Evolutionary conservation across 2,888 invertebrate species (phyloP).

Genomic region (Dorcus parallelipipedus): DNA sequence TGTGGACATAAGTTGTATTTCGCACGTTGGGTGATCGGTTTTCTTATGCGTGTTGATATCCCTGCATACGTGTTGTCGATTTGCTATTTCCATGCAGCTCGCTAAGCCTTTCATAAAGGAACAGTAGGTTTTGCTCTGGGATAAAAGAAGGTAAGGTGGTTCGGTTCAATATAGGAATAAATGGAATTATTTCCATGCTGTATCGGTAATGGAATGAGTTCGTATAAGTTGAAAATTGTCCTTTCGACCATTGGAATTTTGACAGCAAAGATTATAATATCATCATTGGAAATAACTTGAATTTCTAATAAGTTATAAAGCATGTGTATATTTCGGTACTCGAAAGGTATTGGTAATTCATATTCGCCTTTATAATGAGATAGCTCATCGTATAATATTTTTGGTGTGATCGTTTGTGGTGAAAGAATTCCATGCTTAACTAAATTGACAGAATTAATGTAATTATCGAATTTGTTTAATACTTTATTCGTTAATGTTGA

Average conservation of each 20-base stretch:
- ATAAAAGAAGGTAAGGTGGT: background rate
- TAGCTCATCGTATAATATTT: conserved; percentile 14
- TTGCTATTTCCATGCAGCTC: background rate
- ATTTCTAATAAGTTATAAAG: background rate
- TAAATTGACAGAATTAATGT: conserved; percentile 19
- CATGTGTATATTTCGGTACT: no score
- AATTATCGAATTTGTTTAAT: conserved; percentile 13
- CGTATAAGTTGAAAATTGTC: conserved; percentile 12
- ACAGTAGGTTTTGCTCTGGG: conserved; percentile 1
- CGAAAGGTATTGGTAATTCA: background rate
- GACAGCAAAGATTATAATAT: conserved; percentile 18
- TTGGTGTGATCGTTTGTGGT: conserved; percentile 18
- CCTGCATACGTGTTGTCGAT: background rate
- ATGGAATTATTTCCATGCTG: conserved; percentile 13
- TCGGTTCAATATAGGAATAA: conserved; percentile 5
- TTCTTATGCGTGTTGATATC: background rate
- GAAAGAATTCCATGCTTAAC: conserved; percentile 20
- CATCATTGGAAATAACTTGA: background rate
- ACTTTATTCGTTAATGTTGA: conserved; percentile 12
- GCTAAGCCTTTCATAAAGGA: conserved; percentile 7
- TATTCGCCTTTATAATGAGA: conserved; percentile 12
- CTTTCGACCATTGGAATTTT: conserved; percentile 18
- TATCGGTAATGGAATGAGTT: conserved; percentile 19
- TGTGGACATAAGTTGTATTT: background rate
- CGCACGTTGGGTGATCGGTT: conserved; percentile 1